A percentile compares a stretch with the other conserved stretches of the same genome.
These are phyloP conservation scores for Chionoecetes opilio DNA, from an alignment of 1,140 invertebrate genomes.

Conservation along the genomic window DNA sequence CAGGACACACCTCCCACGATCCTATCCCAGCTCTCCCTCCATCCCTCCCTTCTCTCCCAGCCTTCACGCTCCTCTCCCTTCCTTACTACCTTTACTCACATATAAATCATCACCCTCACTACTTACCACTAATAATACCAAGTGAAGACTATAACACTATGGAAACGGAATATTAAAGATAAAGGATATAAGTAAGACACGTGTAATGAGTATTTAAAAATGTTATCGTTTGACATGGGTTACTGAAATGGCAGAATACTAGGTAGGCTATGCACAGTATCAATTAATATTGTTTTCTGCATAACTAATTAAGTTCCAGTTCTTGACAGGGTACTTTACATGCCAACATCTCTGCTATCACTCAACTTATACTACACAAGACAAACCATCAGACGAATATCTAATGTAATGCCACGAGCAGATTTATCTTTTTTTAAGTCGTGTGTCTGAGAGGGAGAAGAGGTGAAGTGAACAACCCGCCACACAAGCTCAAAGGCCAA, in stretches of 20 bases:
- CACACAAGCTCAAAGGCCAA: neutral
- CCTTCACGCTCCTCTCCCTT: neutral
- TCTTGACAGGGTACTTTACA: too few relatives aligned
- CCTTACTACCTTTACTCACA: neutral
- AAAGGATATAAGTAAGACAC: neutral
- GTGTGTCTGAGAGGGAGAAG: neutral
- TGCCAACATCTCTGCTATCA: too few relatives aligned
- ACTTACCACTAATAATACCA: neutral
- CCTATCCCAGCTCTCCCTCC: neutral
- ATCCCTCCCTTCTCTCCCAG: neutral
- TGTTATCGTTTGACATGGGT: neutral
- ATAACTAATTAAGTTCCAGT: too few relatives aligned
- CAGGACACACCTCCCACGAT: conserved; percentile 24
- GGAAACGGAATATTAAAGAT: neutral
- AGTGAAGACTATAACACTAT: neutral
- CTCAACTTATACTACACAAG: too few relatives aligned
- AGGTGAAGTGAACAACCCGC: neutral
- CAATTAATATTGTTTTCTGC: too few relatives aligned
- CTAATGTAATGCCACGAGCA: neutral
- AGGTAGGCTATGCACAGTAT: too few relatives aligned
- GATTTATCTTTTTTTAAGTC: neutral
- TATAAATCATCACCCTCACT: too few relatives aligned
- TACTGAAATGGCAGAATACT: too few relatives aligned
- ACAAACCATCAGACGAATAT: too few relatives aligned
- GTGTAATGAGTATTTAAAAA: neutral